Percentiles rank a stretch among this genome's conserved stretches.
These are phyloP conservation scores for Alosa sapidissima DNA, from an alignment of 2,797 vertebrate species.

Conservation along the genomic window DNA sequence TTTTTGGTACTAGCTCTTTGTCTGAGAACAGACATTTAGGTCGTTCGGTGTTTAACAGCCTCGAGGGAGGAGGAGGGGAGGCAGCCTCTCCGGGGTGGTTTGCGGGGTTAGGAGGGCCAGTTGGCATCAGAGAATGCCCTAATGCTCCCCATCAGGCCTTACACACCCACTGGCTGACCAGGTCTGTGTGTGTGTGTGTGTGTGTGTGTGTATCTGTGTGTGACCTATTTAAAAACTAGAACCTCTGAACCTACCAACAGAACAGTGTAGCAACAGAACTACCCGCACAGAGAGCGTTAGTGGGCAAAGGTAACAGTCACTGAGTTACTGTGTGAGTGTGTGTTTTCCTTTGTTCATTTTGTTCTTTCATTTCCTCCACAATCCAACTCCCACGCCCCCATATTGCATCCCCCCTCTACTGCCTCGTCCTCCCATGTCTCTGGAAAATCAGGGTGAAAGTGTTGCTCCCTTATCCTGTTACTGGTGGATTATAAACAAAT, in stretches of 20 bases:
- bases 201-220: not conserved
- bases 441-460: not conserved
- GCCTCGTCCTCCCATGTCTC: not conserved
- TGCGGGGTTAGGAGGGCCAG: not conserved
- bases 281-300: not conserved
- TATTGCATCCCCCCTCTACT: not conserved
- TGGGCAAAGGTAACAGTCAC: not conserved
- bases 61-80: not conserved
- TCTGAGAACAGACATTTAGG: not conserved
- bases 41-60: not conserved
- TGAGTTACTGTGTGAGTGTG: not conserved
- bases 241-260: too few relatives aligned
- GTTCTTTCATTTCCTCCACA: not conserved
- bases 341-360: not conserved
- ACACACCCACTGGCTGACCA: not conserved
- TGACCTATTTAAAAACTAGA: not conserved
- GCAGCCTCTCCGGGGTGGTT: too few relatives aligned
- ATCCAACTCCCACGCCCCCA: not conserved
- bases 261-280: not conserved
- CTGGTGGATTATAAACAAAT: constrained; percentile 30
- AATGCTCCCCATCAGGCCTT: not conserved
- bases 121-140: not conserved
- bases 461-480: constrained; percentile 39
- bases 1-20: not conserved
- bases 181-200: not conserved